Percentiles rank a stretch among this genome's conserved stretches.
phyloP scores from a whole-genome alignment of 2,113 vertebrate species.

The Phocoena sinus region DNA sequence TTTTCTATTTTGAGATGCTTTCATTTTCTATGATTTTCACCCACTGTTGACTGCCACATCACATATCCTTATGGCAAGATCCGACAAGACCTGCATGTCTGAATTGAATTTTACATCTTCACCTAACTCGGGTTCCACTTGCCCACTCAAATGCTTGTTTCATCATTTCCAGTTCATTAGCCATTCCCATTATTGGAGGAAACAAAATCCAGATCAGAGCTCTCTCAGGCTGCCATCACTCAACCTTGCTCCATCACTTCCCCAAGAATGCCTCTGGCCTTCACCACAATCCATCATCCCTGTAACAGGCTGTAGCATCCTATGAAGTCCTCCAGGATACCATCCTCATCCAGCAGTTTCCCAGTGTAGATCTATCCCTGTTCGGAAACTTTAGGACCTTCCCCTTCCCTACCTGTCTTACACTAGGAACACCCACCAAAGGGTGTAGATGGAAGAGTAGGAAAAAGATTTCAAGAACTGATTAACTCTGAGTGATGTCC shows the following conservation, averaged over 20 bases:
- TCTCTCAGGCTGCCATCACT: neutral
- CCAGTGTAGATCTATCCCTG: neutral
- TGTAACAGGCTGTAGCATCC: too few relatives aligned
- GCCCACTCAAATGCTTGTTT: neutral
- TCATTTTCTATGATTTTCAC: neutral
- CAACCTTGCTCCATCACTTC: neutral
- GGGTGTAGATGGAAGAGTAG: neutral
- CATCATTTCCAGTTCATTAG: neutral
- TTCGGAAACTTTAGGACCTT: neutral
- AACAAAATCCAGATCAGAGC: too few relatives aligned
- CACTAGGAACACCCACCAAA: neutral
- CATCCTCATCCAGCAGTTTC: too few relatives aligned
- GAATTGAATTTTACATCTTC: neutral
- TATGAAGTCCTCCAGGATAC: neutral
- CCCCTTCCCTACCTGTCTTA: neutral
- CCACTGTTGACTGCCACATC: neutral
- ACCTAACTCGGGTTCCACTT: accelerated
- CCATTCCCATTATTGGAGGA: neutral
- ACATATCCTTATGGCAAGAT: neutral
- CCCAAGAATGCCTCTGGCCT: neutral
- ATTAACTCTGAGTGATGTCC: neutral
- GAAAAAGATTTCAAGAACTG: neutral
- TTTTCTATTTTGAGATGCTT: neutral
- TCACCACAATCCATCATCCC: neutral
- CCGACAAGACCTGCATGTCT: neutral